These are phyloP conservation scores for Rhea pennata DNA, from an alignment of 2,113 vertebrate genomes.

Conservation along the genomic window DNA sequence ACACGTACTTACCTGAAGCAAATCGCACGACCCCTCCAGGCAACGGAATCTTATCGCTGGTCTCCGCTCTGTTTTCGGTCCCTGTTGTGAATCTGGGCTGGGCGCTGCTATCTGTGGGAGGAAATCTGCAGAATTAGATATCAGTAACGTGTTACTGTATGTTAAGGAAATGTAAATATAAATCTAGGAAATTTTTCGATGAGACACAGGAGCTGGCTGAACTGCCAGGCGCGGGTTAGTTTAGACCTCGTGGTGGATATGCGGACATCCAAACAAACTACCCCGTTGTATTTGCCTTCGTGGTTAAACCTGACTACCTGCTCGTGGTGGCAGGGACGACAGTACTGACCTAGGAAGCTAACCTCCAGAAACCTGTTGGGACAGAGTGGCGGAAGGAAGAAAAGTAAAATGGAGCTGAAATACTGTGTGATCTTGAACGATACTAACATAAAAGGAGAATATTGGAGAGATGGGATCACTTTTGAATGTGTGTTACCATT, in stretches of 20 bases:
- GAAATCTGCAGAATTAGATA: not conserved
- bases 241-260: not conserved
- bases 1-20: not conserved
- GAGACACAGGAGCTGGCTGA: not conserved
- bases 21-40: rapidly evolving
- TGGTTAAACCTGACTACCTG: not conserved
- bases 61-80: not conserved
- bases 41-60: rapidly evolving
- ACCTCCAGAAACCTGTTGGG: not conserved
- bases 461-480: not conserved
- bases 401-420: not conserved
- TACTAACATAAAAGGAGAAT: not conserved
- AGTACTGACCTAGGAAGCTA: not conserved
- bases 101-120: rapidly evolving
- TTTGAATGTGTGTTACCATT: not conserved
- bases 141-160: not conserved
- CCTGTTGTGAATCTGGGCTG: rapidly evolving
- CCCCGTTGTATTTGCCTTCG: not conserved
- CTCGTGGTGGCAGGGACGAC: not conserved
- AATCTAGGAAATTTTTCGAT: not conserved
- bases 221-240: rapidly evolving
- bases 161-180: not conserved
- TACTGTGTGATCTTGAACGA: not conserved
- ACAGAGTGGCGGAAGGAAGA: too few species aligned
- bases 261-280: not conserved